phyloP scores from a whole-genome alignment of 2,888 invertebrate genomes.

The Synanthedon tipuliformis region DNA sequence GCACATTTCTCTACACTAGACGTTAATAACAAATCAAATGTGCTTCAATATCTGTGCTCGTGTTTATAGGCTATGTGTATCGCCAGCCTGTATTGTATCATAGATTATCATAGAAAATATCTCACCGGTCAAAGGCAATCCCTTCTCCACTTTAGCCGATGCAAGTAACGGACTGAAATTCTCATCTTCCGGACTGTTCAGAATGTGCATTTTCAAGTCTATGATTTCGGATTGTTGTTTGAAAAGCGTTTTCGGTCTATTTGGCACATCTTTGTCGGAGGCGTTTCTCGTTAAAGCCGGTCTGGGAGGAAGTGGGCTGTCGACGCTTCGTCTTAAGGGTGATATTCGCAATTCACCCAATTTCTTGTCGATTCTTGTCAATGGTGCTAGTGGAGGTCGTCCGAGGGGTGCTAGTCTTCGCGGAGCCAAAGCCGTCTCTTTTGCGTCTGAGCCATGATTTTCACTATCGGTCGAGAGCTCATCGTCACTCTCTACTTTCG shows the following conservation, averaged over 20 bases:
- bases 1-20: too few species aligned
- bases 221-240: slow-evolving; percentile 62
- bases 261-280: slow-evolving; percentile 40
- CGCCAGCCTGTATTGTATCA: too few species aligned
- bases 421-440: slow-evolving; percentile 25
- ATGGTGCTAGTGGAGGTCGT: slow-evolving; percentile 45
- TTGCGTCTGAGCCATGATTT: slow-evolving; percentile 37
- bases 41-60: too few species aligned
- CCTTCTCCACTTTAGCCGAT: slow-evolving; percentile 44
- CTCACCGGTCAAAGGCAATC: slow-evolving; percentile 59
- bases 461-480: slow-evolving; percentile 60
- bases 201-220: slow-evolving; percentile 56
- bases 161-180: slow-evolving; percentile 40
- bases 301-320: slow-evolving; percentile 38
- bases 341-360: slow-evolving; percentile 48
- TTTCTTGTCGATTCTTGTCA: slow-evolving; percentile 47
- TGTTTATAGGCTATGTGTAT: too few species aligned
- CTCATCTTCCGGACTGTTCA: slow-evolving; percentile 47
- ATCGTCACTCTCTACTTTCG: slow-evolving; percentile 65
- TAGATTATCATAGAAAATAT: too few species aligned
- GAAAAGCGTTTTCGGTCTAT: slow-evolving; percentile 45
- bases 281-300: slow-evolving; percentile 37
- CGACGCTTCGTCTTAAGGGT: slow-evolving; percentile 47
- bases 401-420: slow-evolving; percentile 45
- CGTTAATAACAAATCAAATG: too few species aligned